A percentile compares a stretch with the other conserved stretches of the same genome.
phyloP scores from a whole-genome alignment of 2,113 vertebrate species.

The Lasiurus cinereus region DNA sequence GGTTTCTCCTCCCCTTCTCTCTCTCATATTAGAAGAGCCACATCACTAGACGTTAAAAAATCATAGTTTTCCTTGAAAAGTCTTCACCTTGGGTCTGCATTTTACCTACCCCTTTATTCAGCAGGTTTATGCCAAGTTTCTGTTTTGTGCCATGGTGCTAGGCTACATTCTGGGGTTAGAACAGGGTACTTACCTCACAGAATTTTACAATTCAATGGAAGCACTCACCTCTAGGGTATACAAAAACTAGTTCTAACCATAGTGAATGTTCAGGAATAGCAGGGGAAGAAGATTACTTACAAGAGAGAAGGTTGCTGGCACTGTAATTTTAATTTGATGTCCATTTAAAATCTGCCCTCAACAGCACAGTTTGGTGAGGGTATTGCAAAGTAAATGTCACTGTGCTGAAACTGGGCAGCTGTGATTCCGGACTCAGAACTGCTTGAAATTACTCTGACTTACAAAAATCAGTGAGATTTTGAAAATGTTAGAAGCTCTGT shows the following conservation, averaged over 20 bases:
- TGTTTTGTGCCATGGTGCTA: not conserved
- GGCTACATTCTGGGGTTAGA: not conserved
- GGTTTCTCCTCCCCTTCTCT: not conserved
- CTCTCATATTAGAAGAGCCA: constrained; percentile 17
- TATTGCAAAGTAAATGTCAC: not conserved
- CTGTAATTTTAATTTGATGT: not conserved
- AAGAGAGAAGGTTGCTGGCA: not conserved
- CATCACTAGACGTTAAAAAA: not conserved
- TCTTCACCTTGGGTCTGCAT: not conserved
- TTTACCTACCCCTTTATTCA: not conserved
- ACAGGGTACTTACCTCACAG: not conserved
- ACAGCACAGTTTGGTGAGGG: not conserved
- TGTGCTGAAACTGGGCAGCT: not conserved
- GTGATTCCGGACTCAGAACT: not conserved
- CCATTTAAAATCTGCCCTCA: not conserved
- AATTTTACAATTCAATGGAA: not conserved
- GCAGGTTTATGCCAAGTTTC: not conserved
- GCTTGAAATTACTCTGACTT: not conserved
- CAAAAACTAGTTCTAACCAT: not conserved
- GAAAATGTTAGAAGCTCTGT: not conserved
- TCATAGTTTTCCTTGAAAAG: not conserved
- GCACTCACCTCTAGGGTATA: not conserved
- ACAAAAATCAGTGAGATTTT: not conserved
- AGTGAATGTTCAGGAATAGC: not conserved
- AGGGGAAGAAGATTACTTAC: not conserved